Base-by-base conservation (phyloP, 1,140 invertebrate species). In the Bombus pascuorum region DNA sequence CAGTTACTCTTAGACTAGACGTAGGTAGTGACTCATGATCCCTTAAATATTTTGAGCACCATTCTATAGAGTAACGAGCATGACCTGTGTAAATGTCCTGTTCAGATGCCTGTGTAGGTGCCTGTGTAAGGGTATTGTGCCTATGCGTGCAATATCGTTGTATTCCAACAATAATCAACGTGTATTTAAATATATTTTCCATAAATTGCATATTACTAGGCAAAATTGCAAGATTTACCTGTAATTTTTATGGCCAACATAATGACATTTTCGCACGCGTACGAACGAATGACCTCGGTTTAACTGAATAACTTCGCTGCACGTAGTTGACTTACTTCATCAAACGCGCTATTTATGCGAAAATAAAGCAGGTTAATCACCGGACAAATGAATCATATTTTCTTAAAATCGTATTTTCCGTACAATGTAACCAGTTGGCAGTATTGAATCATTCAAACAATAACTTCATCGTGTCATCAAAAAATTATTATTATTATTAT, bases 301-400 rank as follows among this genome's bases (percentile, higher is more conserved):
- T 57, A 75, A 59, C 32, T 53, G 66, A 47, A 74, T 75, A 47
- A 74, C 57, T 62, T 68, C 28, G 10, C 34, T 25, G 62, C 44
- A 65, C 39, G 59, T 78, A 57, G n/a, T 34, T 25, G 53, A 15
- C 34, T 68, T 37, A 72, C 57, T 79, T 78, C 47, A 44, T 78
- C 75, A 47, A 78, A 79, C 28, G n/a, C 47, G 65, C 39, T 53
- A 84, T 84, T 84, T 79, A 47, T 32, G 71, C 9, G 66, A 47
- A 59, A 79, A 79, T 80, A 80, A 72, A 84, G 25, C 66, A 10
- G 83, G 76, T 84, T 80, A 80, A 71, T 71, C 66, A 28, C 39
- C 70, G 39, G 47, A 84, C 68, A 5, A 28, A 70, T 8, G 47
- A 79, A 80, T 39, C 15, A 18, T 12, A 3, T n/a, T 79, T 68